Evolutionary conservation across 2,888 invertebrate genomes (phyloP).

Genomic region (Xestia rhomboidea): DNA sequence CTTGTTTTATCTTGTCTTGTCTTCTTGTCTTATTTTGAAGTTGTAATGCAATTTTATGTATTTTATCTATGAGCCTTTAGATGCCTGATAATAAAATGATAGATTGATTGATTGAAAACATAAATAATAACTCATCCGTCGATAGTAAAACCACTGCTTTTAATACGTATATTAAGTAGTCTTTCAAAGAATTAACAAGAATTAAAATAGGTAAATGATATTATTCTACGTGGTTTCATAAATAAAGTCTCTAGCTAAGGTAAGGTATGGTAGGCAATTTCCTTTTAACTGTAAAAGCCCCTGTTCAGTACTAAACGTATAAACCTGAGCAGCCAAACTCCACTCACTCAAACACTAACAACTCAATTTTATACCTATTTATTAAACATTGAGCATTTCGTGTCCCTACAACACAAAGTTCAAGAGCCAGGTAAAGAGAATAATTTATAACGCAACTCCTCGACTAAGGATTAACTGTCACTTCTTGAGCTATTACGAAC

Average conservation of each 20-base stretch:
- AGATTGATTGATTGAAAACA: no score
- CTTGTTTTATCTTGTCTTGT: no score
- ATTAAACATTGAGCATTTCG: conserved; percentile 14
- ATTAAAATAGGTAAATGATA: not conserved
- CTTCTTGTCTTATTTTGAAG: no score
- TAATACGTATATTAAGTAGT: not conserved
- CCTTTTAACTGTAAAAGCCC: conserved; percentile 1
- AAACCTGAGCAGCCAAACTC: not conserved
- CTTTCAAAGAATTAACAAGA: not conserved
- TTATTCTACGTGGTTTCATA: not conserved
- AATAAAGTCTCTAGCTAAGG: not conserved
- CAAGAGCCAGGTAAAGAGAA: conserved; percentile 44
- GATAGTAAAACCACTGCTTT: not conserved
- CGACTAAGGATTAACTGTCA: conserved; percentile 55
- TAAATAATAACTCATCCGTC: not conserved
- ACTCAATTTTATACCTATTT: conserved; percentile 35
- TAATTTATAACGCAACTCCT: conserved; percentile 52
- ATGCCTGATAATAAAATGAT: no score
- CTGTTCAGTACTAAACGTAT: not conserved
- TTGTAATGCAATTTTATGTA: no score
- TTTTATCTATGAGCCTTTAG: no score
- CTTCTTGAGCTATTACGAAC: conserved; percentile 36
- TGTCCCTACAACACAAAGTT: conserved; percentile 6
- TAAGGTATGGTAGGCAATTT: not conserved
- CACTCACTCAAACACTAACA: not conserved